Evolutionary conservation across 2,797 vertebrate species (phyloP).

Genomic region (Buceros bicornis): DNA sequence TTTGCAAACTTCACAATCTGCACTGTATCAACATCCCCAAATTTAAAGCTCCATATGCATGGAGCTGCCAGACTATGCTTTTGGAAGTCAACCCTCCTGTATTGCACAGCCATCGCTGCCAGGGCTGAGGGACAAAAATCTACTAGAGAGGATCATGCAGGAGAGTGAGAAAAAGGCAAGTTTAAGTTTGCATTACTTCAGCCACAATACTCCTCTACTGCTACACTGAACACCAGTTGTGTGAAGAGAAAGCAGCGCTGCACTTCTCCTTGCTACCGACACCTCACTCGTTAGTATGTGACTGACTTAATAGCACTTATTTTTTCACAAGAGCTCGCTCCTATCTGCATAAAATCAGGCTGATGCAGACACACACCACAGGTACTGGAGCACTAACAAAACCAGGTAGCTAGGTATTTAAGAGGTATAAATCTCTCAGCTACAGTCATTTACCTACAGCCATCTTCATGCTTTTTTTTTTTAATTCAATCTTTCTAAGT

Average conservation of each 20-base stretch:
- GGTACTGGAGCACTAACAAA: neutral
- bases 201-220: neutral
- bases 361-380: neutral
- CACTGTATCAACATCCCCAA: neutral
- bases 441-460: neutral
- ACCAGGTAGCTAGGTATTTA: neutral
- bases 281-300: accelerated
- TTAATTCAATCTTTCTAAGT: conserved; percentile 3
- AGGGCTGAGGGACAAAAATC: neutral
- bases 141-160: neutral
- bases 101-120: neutral
- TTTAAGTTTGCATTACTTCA: neutral
- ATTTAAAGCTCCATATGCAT: neutral
- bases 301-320: neutral
- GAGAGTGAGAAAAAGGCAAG: neutral
- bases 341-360: neutral
- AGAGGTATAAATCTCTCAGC: neutral
- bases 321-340: neutral
- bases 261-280: neutral
- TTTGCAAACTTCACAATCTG: neutral
- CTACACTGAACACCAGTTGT: neutral
- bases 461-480: neutral
- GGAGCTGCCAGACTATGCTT: neutral
- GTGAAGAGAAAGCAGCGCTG: neutral
- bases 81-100: neutral